These are phyloP conservation scores for Aulostomus chinensis DNA, from an alignment of 2,797 vertebrate genomes.

Conservation along the genomic window DNA sequence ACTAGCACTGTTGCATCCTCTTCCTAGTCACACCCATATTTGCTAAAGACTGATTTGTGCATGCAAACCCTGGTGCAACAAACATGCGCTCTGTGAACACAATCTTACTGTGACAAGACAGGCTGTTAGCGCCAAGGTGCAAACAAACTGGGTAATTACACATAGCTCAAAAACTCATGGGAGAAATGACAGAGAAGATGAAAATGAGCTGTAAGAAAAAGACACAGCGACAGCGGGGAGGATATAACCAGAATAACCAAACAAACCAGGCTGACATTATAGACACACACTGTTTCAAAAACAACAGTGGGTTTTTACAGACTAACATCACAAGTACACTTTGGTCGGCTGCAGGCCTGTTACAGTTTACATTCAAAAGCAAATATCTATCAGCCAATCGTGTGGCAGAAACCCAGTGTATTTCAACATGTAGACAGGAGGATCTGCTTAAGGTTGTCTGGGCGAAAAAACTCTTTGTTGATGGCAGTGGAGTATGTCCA, in stretches of 20 bases:
- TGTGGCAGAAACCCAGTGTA: neutral
- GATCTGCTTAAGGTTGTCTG: neutral
- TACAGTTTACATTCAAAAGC: conserved; percentile 33
- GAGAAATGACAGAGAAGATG: conserved; percentile 73
- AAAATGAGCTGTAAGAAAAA: conserved; percentile 70
- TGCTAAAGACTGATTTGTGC: conserved; percentile 64
- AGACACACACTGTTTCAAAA: conserved; percentile 43
- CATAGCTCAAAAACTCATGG: conserved; percentile 69
- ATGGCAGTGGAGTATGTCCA: neutral
- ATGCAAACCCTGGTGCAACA: conserved; percentile 31
- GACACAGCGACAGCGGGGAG: conserved; percentile 39
- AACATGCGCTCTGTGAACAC: conserved; percentile 53
- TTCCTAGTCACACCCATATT: conserved; percentile 61
- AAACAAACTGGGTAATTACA: conserved; percentile 80
- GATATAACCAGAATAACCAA: conserved; percentile 59
- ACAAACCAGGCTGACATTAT: conserved; percentile 60
- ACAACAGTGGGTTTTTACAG: conserved; percentile 42
- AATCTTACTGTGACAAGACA: conserved; percentile 61
- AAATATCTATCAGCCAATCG: conserved; percentile 2
- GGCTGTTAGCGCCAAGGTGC: conserved; percentile 75
- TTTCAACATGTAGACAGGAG: neutral
- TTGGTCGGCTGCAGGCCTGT: conserved; percentile 36
- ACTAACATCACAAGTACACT: conserved; percentile 43
- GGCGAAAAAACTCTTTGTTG: neutral
- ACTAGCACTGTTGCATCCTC: conserved; percentile 51